Base-by-base conservation (phyloP, 2,888 invertebrate species). In the Ichneumon xanthorius region DNA sequence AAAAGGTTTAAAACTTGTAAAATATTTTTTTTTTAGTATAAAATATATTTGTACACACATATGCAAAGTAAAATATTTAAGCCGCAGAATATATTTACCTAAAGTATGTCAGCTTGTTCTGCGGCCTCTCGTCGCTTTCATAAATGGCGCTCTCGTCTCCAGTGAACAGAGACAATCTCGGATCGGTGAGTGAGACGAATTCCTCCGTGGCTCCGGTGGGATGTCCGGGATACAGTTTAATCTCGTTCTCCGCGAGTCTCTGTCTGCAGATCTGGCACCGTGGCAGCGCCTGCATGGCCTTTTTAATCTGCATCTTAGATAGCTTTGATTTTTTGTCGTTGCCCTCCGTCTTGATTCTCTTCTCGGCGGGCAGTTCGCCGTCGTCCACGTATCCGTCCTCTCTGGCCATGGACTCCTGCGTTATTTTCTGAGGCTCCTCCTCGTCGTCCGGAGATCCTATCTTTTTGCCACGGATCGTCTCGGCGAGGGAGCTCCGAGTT, bases 181-280 rank as follows among this genome's bases (percentile, higher is more conserved):
- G 96, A 95, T 97, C 96, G 16, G 96, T 97, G 85, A 97, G 95
- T 26, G 97, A 96, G 85, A 97, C 95, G 92, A 95, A 96, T 93
- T 97, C 97, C 91, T 97, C 97, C 71, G 96, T 95, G 72, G 97
- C 96, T 93, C 96, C 95, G 89, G 96, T 96, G 65, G 97, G 96
- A 93, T 97, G 97, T n/a, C 97, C 97, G 90, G 96, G 95, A 92
- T 96, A 97, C 61, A 96, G 82, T 50, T 91, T 92, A 16, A 95
- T 91, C 82, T 95, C 95, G 26, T 94, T 92, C 71, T 94, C 94
- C 80, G 94, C 92, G 50, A 95, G 90, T 65, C 94, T 91, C 89
- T 95, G 95, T 11, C 92, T 91, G 89, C 96, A 95, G 68, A 95
- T 93, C 30, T 93, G 90, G 89, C 95, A 96, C 79, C 94, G 94